Percentiles rank a stretch among this genome's conserved stretches.
These are phyloP conservation scores for Darevskia mixta DNA, from an alignment of 2,797 vertebrate genomes.

Conservation along the genomic window DNA sequence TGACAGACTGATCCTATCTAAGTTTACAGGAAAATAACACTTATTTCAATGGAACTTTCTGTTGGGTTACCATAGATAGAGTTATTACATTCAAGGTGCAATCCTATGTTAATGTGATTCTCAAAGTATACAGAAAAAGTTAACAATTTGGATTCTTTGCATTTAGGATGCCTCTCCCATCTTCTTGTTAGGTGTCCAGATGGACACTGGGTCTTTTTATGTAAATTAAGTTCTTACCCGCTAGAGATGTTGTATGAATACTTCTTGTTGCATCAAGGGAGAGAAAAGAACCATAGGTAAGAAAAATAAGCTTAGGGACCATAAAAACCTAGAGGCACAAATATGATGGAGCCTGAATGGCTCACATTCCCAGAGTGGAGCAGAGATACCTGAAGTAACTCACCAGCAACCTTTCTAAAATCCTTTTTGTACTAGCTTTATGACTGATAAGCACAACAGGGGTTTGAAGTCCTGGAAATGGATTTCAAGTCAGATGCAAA, in stretches of 20 bases:
- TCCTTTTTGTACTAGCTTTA: background rate
- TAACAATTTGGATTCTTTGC: background rate
- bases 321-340: background rate
- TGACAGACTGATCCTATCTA: background rate
- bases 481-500: background rate
- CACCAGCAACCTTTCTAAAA: background rate
- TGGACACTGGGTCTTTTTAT: background rate
- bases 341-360: background rate
- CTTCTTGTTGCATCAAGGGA: conserved; percentile 1
- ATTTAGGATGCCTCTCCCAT: background rate
- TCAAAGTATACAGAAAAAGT: background rate
- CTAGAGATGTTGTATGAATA: conserved; percentile 5
- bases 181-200: too few species aligned
- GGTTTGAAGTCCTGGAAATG: background rate
- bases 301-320: background rate
- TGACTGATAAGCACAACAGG: background rate
- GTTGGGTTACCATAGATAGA: too few species aligned
- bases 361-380: background rate
- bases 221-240: conserved; percentile 8
- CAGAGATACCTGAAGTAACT: background rate
- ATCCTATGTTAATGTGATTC: background rate
- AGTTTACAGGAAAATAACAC: background rate
- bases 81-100: too few species aligned
- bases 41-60: background rate
- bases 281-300: background rate